These are phyloP conservation scores for Pardosa pseudoannulata DNA, from an alignment of 2,888 invertebrate genomes.

Conservation along the genomic window DNA sequence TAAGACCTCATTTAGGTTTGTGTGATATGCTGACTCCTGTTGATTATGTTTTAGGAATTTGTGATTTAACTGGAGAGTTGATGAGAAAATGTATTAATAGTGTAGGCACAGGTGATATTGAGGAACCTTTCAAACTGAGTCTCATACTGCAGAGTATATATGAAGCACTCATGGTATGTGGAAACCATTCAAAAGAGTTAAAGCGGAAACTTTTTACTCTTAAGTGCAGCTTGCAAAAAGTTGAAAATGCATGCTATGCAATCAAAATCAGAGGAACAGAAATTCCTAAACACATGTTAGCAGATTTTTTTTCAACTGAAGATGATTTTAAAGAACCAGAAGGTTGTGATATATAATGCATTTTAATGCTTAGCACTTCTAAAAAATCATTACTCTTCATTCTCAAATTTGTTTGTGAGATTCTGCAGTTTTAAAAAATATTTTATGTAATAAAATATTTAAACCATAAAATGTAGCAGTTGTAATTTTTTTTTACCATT, in stretches of 20 bases:
- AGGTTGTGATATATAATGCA: not conserved
- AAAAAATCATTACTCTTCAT: too few species aligned
- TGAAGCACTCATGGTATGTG: conserved; percentile 80
- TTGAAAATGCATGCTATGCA: conserved; percentile 89
- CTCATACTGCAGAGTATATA: conserved; percentile 83
- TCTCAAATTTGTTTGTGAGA: too few species aligned
- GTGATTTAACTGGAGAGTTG: conserved; percentile 92
- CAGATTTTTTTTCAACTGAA: conserved; percentile 79
- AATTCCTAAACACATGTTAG: conserved; percentile 84
- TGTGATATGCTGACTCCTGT: conserved; percentile 76
- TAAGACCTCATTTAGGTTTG: conserved; percentile 29
- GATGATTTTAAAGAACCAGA: conserved; percentile 15
- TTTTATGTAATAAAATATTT: too few species aligned
- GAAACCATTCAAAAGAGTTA: conserved; percentile 82
- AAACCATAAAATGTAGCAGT: too few species aligned
- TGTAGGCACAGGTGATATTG: conserved; percentile 85
- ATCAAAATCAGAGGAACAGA: conserved; percentile 88
- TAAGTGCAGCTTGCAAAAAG: conserved; percentile 87
- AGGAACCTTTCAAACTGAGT: conserved; percentile 83
- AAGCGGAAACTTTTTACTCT: conserved; percentile 85
- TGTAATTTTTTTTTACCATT: too few species aligned
- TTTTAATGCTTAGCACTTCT: too few species aligned
- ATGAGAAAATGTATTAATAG: conserved; percentile 93
- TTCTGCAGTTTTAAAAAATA: too few species aligned
- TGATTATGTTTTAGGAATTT: conserved; percentile 86